Conservation (phyloP, 2,113 vertebrate species). For the Gobio gobio region DNA sequence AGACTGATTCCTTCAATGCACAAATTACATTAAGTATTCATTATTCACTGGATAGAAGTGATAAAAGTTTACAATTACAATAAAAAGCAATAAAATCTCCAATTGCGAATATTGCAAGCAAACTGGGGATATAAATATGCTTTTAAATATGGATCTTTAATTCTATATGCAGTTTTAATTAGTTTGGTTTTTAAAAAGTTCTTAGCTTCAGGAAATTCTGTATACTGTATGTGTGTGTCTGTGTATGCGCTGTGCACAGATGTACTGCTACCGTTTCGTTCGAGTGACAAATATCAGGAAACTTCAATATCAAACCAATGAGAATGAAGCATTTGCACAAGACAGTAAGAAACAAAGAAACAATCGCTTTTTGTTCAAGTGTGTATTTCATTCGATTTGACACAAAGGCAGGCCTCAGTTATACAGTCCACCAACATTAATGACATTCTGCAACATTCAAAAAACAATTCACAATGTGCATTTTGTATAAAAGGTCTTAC, state of each 20-base stretch:
- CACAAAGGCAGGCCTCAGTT: constrained; percentile 34
- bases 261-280: background rate
- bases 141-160: background rate
- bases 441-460: constrained; percentile 18
- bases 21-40: background rate
- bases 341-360: constrained; percentile 15
- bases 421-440: constrained; percentile 26
- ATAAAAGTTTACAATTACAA: background rate
- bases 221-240: no score
- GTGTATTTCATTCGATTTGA: constrained; percentile 50
- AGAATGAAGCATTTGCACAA: background rate
- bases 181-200: no score
- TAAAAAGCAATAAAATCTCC: background rate
- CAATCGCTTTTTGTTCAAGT: constrained; percentile 3
- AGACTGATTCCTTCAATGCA: background rate
- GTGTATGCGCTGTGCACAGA: background rate
- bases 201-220: background rate
- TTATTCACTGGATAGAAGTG: background rate
- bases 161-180: background rate
- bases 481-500: constrained; percentile 61
- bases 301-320: background rate
- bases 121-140: background rate
- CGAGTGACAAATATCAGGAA: background rate
- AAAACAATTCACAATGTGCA: constrained; percentile 16
- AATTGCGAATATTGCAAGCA: background rate